A percentile compares a stretch with the other conserved stretches of the same genome.
Evolutionary conservation across 1,140 invertebrate species (phyloP).

Genomic region (Metaphire vulgaris): DNA sequence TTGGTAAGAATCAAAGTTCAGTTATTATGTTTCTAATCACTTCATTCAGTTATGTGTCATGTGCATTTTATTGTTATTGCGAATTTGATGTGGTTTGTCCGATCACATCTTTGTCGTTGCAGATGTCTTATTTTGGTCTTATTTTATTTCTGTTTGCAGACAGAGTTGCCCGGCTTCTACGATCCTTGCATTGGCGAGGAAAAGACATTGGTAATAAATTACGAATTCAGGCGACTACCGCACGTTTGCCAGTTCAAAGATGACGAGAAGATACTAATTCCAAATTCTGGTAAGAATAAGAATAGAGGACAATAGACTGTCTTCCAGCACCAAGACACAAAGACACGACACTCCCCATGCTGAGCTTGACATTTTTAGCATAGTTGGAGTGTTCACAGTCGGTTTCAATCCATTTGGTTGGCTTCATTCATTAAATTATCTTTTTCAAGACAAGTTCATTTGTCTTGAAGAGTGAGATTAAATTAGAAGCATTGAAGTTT

Average conservation of each 20-base stretch:
- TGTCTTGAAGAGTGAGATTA: too few species aligned
- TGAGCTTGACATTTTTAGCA: too few species aligned
- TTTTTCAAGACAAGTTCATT: too few species aligned
- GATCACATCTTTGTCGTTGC: background rate
- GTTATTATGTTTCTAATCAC: background rate
- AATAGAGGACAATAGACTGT: too few species aligned
- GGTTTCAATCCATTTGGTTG: too few species aligned
- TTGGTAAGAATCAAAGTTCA: slow-evolving; percentile 9
- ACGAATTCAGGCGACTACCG: slow-evolving; percentile 70
- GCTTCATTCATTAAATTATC: too few species aligned
- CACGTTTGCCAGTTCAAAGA: slow-evolving; percentile 52
- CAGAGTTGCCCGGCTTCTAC: slow-evolving; percentile 90
- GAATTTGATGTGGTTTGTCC: background rate
- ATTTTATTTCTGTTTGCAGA: slow-evolving; percentile 58
- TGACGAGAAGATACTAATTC: slow-evolving; percentile 20
- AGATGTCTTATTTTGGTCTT: background rate
- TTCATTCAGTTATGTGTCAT: too few species aligned
- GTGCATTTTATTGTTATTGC: background rate
- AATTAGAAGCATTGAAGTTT: too few species aligned
- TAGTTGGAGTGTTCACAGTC: too few species aligned
- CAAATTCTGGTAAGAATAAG: slow-evolving; percentile 23
- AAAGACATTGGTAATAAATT: slow-evolving; percentile 79
- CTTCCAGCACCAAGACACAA: too few species aligned
- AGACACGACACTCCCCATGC: too few species aligned
- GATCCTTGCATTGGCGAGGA: slow-evolving; percentile 90